Base-by-base conservation (phyloP, 1,140 invertebrate genomes). In the Bombus pyrosoma region DNA sequence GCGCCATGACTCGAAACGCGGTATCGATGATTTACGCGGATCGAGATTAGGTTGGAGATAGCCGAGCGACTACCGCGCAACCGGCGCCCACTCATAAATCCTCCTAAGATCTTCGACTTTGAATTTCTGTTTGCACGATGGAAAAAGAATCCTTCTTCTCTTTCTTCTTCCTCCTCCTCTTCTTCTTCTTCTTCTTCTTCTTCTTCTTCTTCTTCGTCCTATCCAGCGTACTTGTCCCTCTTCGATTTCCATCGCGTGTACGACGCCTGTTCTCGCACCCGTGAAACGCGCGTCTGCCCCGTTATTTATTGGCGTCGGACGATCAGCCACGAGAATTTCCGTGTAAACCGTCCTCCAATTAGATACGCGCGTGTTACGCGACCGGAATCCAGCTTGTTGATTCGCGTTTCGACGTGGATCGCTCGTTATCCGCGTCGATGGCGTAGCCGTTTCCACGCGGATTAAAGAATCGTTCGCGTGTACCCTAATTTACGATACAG, bases 21-120 rank as follows among this genome's bases (percentile, higher is more conserved):
- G 37, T 83, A 59, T 78, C 75, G 81, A 84, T 87, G 86, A 87
- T 87, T 87, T 87, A 87, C 86, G 69, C 59, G 47, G 59, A 78
- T 73, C 57, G 81, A 86, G 81, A 86, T 87, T 80, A 85, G 69
- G n/a, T 39, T 3, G 34, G 53, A 34, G 84, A 82, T 86, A 82
- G 39, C 32, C 62, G 34, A 69, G 73, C 37, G 80, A 86, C 85
- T 86, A 86, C 85, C 64, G 84, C 57, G 41, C 37, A 75, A 73
- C 37, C n/a, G 43, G 75, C 34, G 75, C 47, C 69, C 53, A 22
- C 57, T 64, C 83, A 28, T 85, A 80, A 85, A 62, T 72, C 83
- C 9, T n/a, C 41, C 1, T 53, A 53, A 37, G 66, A 69, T 34
- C 47, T 13, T n/a, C 59, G 8, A 43, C 43, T 32, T 84, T 37